These are phyloP conservation scores for Atta texana DNA, from an alignment of 1,140 invertebrate genomes.

Conservation along the genomic window DNA sequence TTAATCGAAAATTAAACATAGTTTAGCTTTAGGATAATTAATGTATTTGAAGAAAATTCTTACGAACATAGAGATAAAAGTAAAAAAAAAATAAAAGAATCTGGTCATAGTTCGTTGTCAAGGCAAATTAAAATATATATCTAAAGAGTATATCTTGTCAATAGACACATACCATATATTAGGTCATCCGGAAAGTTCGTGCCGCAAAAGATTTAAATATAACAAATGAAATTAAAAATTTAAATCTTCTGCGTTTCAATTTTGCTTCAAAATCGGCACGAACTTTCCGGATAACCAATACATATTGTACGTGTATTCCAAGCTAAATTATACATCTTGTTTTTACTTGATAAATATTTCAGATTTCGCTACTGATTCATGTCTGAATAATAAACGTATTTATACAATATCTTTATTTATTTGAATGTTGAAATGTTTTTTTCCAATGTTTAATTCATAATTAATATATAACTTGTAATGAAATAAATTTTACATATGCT, in stretches of 20 bases:
- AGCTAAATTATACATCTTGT: not conserved
- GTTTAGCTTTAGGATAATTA: not conserved
- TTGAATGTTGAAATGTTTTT: not conserved
- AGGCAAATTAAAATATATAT: not conserved
- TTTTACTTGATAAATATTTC: not conserved
- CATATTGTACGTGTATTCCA: not conserved
- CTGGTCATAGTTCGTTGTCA: not conserved
- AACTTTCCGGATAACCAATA: too few relatives aligned
- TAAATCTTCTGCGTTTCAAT: too few relatives aligned
- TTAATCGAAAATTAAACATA: not conserved
- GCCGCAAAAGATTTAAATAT: too few relatives aligned
- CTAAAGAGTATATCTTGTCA: not conserved
- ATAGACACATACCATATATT: not conserved
- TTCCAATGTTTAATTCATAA: not conserved
- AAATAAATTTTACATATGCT: too few relatives aligned
- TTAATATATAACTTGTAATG: not conserved
- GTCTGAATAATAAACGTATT: not conserved
- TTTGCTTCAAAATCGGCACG: too few relatives aligned
- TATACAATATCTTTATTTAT: not conserved
- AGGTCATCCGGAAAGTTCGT: too few relatives aligned
- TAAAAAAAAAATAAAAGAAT: not conserved
- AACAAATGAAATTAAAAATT: too few relatives aligned
- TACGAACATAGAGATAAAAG: not conserved
- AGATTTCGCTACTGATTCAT: not conserved
- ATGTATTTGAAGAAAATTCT: not conserved